phyloP scores from a whole-genome alignment of 1,140 invertebrate species.

The Glossosoma conforme region DNA sequence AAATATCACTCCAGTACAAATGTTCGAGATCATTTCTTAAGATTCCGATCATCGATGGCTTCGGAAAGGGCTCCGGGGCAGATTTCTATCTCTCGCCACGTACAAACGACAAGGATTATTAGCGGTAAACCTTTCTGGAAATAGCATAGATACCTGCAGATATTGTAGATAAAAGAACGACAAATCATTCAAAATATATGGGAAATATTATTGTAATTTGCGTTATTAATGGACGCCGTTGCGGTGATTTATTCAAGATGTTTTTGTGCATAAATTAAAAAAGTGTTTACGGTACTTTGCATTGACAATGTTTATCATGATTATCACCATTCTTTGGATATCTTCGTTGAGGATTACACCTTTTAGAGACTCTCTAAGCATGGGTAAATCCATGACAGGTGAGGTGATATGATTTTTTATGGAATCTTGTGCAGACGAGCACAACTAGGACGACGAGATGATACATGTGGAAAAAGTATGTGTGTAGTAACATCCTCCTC shows the following conservation, averaged over 20 bases:
- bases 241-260: not conserved
- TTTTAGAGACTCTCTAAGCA: not conserved
- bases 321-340: not conserved
- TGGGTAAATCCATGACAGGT: not conserved
- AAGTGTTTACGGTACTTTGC: not conserved
- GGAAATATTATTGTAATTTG: not conserved
- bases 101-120: too few species aligned
- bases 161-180: not conserved
- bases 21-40: too few species aligned
- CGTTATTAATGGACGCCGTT: not conserved
- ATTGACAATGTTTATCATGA: not conserved
- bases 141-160: not conserved
- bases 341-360: not conserved
- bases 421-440: too few species aligned
- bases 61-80: too few species aligned
- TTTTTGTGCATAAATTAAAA: not conserved
- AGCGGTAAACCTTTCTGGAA: too few species aligned
- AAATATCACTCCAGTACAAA: too few species aligned
- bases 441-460: too few species aligned
- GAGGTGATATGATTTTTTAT: too few species aligned
- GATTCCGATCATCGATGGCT: too few species aligned
- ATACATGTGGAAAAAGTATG: too few species aligned
- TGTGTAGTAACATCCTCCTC: too few species aligned
- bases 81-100: too few species aligned
- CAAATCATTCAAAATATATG: not conserved